Evolutionary conservation across 2,797 vertebrate species (phyloP), one percentile per base, ranked within the genome.

Genomic region (Bucorvus abyssinicus): DNA sequence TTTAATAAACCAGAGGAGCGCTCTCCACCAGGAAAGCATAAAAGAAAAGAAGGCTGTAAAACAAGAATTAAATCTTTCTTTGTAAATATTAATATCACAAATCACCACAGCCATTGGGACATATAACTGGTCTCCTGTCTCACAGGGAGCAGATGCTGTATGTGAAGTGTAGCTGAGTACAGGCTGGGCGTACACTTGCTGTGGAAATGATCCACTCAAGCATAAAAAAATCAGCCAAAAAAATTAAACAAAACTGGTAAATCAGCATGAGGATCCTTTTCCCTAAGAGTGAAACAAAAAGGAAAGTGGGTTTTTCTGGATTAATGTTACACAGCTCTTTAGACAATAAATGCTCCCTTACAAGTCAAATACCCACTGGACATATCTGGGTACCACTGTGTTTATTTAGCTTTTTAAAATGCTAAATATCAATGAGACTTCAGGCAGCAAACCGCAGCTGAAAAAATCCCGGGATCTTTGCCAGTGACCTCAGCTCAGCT

Each of bases 351-450:
- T 18, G 29, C 29, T 59, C 24, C 10, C 20, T 63, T 15, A 30
- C 68, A n/a, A 47, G 40, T n/a, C 21, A 55, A 89, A 65, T n/a
- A 42, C 3, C 7, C 10, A 2, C 29, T 0, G 0, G 49, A n/a
- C 12, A 6, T 7, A 10, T 0, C 0, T 1, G 1, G 50, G 18
- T 12, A 53, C 4, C 0, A 0, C 18, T 26, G 8, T 7, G 7
- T 69, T 76, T 38, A 26, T 67, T 64, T 56, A 82, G 18, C 18
- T 55, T 65, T 78, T 70, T 23, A 17, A 65, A 65, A 30, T 30
- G 30, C 30, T 47, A 34, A 84, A 75, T 23, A 63, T 36, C 21
- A 13, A 2, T 2, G 19, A 56, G 20, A 36, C 15, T 59, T 64
- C n/a, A 34, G 30, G 56, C 10, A 70, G 30, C 47, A 49, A 71